A percentile compares a stretch with the other conserved stretches of the same genome.
Conservation (phyloP, 92 coral and sea anemone species). For the Diadumene lineata region DNA sequence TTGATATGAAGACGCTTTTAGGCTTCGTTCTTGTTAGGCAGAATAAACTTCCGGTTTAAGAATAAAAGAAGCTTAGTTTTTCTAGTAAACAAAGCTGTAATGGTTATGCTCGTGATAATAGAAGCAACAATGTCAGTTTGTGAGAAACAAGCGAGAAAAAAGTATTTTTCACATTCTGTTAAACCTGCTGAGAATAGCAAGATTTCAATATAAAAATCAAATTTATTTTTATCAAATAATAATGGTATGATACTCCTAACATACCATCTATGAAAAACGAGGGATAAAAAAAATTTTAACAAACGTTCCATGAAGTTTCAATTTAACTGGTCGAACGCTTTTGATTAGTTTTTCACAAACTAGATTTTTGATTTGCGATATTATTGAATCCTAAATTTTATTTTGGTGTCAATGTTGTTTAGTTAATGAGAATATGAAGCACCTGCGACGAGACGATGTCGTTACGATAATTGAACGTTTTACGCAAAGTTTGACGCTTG, state of each 20-base stretch:
- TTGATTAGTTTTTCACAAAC: conserved; percentile 2
- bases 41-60: conserved; percentile 70
- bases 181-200: not conserved
- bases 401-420: conserved; percentile 32
- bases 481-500: not conserved
- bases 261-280: not conserved
- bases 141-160: no score
- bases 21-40: conserved; percentile 41
- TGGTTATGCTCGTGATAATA: not conserved
- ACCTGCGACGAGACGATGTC: conserved; percentile 30
- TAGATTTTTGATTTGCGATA: conserved; percentile 25
- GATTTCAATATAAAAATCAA: not conserved
- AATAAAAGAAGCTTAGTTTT: conserved; percentile 7
- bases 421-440: conserved; percentile 29
- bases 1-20: conserved; percentile 29
- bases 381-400: conserved; percentile 15
- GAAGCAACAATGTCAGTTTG: not conserved
- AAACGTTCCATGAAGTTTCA: not conserved
- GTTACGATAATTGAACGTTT: conserved; percentile 10
- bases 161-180: no score
- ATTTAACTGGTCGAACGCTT: not conserved
- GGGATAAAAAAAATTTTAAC: not conserved
- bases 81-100: not conserved
- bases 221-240: not conserved
- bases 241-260: not conserved